phyloP scores from a whole-genome alignment of 2,797 vertebrate genomes.

The Falco biarmicus region DNA sequence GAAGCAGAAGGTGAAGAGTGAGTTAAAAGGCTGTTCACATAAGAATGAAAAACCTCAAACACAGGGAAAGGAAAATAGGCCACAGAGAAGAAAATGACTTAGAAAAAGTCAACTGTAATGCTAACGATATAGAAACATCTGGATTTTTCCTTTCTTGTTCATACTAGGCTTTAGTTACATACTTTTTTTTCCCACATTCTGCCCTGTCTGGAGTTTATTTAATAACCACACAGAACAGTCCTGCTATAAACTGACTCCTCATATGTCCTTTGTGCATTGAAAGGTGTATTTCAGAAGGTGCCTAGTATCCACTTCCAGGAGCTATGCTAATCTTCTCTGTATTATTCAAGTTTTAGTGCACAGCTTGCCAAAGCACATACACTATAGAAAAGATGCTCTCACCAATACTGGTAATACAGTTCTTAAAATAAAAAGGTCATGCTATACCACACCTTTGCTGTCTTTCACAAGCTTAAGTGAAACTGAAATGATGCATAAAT shows the following conservation, averaged over 20 bases:
- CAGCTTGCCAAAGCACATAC: background rate
- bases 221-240: background rate
- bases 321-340: background rate
- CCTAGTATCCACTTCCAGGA: background rate
- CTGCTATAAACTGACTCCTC: background rate
- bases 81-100: background rate
- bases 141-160: background rate
- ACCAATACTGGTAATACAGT: background rate
- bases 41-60: background rate
- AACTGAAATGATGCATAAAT: background rate
- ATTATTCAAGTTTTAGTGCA: background rate
- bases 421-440: background rate
- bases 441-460: background rate
- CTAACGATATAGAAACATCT: background rate
- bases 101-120: background rate
- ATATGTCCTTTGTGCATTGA: background rate
- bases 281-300: background rate
- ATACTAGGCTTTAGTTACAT: background rate
- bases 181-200: background rate
- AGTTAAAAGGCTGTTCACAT: background rate
- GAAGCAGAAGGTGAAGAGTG: background rate
- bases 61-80: background rate
- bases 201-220: background rate
- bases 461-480: background rate
- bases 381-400: background rate